These are phyloP conservation scores for Cyprinodon variegatus DNA, from an alignment of 2,113 vertebrate species.

Conservation along the genomic window DNA sequence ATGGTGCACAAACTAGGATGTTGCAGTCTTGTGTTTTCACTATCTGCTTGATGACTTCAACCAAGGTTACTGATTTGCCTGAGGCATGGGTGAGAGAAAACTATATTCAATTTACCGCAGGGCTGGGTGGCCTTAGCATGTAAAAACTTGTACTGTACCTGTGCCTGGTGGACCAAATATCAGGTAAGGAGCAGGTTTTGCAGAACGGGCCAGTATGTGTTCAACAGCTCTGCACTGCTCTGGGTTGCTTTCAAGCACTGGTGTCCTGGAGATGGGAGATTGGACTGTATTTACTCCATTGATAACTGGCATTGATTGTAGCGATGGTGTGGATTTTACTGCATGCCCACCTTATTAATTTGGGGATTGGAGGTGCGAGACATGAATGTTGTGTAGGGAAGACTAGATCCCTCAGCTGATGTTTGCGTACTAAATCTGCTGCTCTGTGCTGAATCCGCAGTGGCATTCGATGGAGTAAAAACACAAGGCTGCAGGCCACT, in stretches of 20 bases:
- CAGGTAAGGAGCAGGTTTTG: slow-evolving; percentile 6
- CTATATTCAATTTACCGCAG: no score
- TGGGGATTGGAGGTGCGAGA: neutral
- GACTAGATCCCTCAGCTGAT: neutral
- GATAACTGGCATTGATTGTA: neutral
- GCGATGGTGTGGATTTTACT: neutral
- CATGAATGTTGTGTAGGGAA: neutral
- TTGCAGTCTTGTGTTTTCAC: slow-evolving; percentile 65
- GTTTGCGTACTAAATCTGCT: slow-evolving; percentile 45
- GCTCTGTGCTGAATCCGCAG: slow-evolving; percentile 72
- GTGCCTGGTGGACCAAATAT: slow-evolving; percentile 8
- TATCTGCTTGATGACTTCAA: slow-evolving; percentile 90
- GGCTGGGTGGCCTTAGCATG: neutral
- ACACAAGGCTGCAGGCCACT: slow-evolving; percentile 82
- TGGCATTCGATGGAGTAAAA: slow-evolving; percentile 83
- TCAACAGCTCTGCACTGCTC: neutral
- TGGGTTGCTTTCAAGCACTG: neutral
- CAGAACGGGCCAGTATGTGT: neutral
- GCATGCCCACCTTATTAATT: neutral
- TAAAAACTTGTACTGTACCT: neutral
- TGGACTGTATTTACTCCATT: neutral
- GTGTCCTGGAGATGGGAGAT: neutral
- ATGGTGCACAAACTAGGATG: slow-evolving; percentile 87
- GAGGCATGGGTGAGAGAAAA: slow-evolving; percentile 34
- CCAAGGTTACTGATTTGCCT: slow-evolving; percentile 88